Conservation (phyloP, 2,113 vertebrate species). For the Climacteris rufus region DNA sequence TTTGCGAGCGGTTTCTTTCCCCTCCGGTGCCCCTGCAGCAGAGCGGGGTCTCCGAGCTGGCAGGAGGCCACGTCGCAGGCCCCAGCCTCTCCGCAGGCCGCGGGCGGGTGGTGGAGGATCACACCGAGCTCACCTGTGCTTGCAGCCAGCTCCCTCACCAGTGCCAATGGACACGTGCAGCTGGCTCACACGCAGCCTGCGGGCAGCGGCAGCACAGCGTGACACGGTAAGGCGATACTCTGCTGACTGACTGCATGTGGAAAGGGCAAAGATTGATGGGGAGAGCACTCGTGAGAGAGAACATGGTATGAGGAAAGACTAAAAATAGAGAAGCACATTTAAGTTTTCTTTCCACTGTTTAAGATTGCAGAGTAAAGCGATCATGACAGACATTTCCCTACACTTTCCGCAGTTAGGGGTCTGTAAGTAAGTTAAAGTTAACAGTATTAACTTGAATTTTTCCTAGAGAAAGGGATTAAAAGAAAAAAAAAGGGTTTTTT, state of each 20-base stretch:
- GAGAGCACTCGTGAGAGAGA: neutral
- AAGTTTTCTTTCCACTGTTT: slow-evolving; percentile 14
- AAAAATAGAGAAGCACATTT: slow-evolving; percentile 22
- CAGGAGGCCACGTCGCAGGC: neutral
- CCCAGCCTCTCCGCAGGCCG: neutral
- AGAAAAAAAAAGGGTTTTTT: fast-evolving
- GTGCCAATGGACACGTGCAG: neutral
- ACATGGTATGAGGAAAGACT: neutral
- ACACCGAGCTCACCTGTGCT: fast-evolving
- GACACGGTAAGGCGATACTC: neutral
- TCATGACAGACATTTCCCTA: neutral
- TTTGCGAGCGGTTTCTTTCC: neutral
- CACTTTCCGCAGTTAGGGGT: neutral
- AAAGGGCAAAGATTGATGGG: slow-evolving; percentile 6
- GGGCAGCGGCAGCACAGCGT: neutral
- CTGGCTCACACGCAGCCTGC: neutral
- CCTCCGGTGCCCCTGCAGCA: fast-evolving
- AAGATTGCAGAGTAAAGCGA: neutral
- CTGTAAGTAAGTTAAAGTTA: neutral
- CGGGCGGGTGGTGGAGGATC: fast-evolving
- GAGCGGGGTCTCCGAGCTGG: neutral
- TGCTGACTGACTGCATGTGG: neutral
- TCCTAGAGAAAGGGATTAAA: neutral
- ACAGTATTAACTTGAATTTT: neutral
- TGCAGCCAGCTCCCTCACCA: neutral